Base-by-base conservation (phyloP, 1,140 invertebrate species). In the Heliconius eleuchia region DNA sequence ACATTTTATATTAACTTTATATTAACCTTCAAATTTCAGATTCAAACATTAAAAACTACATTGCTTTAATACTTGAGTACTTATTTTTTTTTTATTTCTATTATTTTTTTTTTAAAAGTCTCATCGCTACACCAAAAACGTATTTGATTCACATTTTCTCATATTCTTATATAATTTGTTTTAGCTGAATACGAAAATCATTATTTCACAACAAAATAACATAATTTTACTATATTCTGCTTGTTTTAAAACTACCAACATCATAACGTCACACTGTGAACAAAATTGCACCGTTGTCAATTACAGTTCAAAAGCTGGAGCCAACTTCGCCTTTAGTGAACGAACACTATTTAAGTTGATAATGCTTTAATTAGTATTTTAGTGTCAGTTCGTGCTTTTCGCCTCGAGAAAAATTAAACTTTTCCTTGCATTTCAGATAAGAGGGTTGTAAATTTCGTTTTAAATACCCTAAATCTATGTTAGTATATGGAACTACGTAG, bases 341-440 rank as follows among this genome's bases (percentile, higher is more conserved):
- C 50, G 73, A 30, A 74, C 11, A 73, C 71, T 73, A 57, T 74
- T 74, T 34, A 57, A 74, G 27, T 74, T 57, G 73, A 34, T 74
- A 74, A 74, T 74, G 50, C 23, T 74, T 66, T 66, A 66, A 57
- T 74, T 74, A 74, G 73, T 34, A 52, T 52, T 74, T 30, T 55
- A 55, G 46, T 42, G 46, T 34, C 73, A 57, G 73, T 42, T 74
- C 73, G 46, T 74, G 50, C 55, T 50, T 74, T 74, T 55, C 50
- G 27, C 52, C 23, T 18, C 18, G 34, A 74, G 73, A 73, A 73
- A 73, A 73, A 66, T 66, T 13, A 66, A 66, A 66, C 23, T 66
- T 66, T 66, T 66, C 60, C 23, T 66, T 66, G 60, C 60, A 66
- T 66, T 66, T 30, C 27, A 66, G 60, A 66, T 66, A 66, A 66